phyloP scores from a whole-genome alignment of 35 echinoderm and acorn worm genomes.

The Antedon bifida region DNA sequence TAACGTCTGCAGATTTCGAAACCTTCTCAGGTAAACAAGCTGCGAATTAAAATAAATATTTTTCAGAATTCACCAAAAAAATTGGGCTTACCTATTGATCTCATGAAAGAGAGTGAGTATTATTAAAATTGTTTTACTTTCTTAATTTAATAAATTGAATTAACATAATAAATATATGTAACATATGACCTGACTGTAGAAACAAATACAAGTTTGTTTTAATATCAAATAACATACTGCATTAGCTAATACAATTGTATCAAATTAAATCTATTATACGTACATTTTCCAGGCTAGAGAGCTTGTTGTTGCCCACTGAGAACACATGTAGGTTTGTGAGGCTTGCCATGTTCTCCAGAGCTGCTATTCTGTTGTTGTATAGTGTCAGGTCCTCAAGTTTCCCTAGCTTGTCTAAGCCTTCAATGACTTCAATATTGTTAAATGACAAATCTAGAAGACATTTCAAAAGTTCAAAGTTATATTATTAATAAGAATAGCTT shows the following conservation, averaged over 20 bases:
- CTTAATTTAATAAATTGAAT: too few species aligned
- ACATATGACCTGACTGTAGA: too few species aligned
- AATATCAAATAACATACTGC: too few species aligned
- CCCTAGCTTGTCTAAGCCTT: constrained; percentile 53
- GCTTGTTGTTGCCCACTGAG: constrained; percentile 91
- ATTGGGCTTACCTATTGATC: too few species aligned
- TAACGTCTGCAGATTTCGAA: constrained; percentile 75
- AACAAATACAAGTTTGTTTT: too few species aligned
- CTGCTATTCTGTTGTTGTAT: constrained; percentile 86
- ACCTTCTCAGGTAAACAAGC: constrained; percentile 75
- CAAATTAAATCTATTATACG: background rate
- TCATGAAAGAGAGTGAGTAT: too few species aligned
- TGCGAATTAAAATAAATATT: constrained; percentile 3
- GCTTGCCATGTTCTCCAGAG: constrained; percentile 82
- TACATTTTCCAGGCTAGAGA: constrained; percentile 79
- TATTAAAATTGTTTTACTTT: too few species aligned
- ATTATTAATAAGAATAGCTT: too few species aligned
- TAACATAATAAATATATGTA: too few species aligned
- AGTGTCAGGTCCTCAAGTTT: constrained; percentile 87
- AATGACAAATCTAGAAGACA: constrained; percentile 80
- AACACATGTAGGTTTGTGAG: constrained; percentile 76
- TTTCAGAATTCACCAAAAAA: too few species aligned
- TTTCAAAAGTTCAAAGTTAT: too few species aligned
- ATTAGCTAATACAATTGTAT: background rate
- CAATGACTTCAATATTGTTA: constrained; percentile 98